phyloP scores from a whole-genome alignment of 1,140 invertebrate species.

The Orius insidiosus region DNA sequence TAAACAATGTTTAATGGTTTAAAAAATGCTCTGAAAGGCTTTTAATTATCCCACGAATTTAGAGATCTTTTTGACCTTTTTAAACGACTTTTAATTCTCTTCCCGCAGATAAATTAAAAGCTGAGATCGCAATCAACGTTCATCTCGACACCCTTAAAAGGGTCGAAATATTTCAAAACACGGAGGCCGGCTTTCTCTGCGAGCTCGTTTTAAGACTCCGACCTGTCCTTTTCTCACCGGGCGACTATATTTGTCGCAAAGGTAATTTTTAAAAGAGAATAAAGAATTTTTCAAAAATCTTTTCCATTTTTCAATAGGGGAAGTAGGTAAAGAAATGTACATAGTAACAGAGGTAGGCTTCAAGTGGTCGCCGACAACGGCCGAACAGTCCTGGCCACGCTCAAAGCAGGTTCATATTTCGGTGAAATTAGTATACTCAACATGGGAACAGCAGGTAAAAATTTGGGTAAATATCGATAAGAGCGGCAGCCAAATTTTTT shows the following conservation, averaged over 20 bases:
- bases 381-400: slow-evolving; percentile 86
- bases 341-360: slow-evolving; percentile 92
- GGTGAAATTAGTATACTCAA: slow-evolving; percentile 99
- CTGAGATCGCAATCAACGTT: slow-evolving; percentile 97
- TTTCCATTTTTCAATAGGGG: slow-evolving; percentile 44
- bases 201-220: slow-evolving; percentile 84
- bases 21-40: too few relatives aligned
- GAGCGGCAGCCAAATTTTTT: slow-evolving; percentile 16
- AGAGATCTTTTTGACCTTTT: not conserved
- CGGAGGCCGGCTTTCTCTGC: slow-evolving; percentile 94
- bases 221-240: slow-evolving; percentile 92
- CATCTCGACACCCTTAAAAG: slow-evolving; percentile 93
- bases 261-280: slow-evolving; percentile 37
- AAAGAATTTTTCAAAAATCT: too few relatives aligned
- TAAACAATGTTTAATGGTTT: too few relatives aligned
- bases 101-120: slow-evolving; percentile 79
- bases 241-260: slow-evolving; percentile 97
- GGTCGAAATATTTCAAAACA: slow-evolving; percentile 98
- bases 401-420: slow-evolving; percentile 96
- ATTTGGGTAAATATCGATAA: slow-evolving; percentile 72
- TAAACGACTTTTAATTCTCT: slow-evolving; percentile 12
- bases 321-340: slow-evolving; percentile 98
- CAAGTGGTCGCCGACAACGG: slow-evolving; percentile 96
- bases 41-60: not conserved
- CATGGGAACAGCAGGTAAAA: slow-evolving; percentile 98